Conservation (phyloP, 2,888 invertebrate genomes). For the Pterostichus madidus region DNA sequence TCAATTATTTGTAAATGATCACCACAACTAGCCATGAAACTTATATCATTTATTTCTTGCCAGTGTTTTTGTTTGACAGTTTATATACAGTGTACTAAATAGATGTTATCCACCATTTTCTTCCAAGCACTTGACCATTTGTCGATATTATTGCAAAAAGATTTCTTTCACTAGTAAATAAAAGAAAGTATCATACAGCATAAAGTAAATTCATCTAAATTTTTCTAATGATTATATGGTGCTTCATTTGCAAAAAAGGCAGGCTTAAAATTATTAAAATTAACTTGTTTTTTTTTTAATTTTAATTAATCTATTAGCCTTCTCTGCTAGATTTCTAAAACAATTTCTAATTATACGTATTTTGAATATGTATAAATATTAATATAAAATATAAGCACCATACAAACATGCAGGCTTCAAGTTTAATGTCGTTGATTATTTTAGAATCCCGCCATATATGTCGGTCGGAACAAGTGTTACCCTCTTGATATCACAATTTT, state of each 20-base stretch:
- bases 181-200: slow-evolving; percentile 9
- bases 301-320: slow-evolving; percentile 20
- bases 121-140: slow-evolving; percentile 18
- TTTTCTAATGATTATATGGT: slow-evolving; percentile 46
- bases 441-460: slow-evolving; percentile 36
- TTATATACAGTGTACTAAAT: slow-evolving; percentile 9
- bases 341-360: slow-evolving; percentile 30
- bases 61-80: slow-evolving; percentile 17
- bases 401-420: slow-evolving; percentile 35
- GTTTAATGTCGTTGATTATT: slow-evolving; percentile 27
- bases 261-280: slow-evolving; percentile 13
- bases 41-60: slow-evolving; percentile 41
- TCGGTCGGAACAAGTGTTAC: slow-evolving; percentile 30
- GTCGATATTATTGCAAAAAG: slow-evolving; percentile 13
- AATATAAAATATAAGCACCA: slow-evolving; percentile 46
- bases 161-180: slow-evolving; percentile 14
- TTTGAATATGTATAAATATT: slow-evolving; percentile 20
- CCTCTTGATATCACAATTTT: slow-evolving; percentile 44
- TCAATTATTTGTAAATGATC: slow-evolving; percentile 49
- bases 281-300: background rate
- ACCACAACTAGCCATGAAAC: slow-evolving; percentile 41
- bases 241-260: slow-evolving; percentile 31
- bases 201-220: slow-evolving; percentile 12
- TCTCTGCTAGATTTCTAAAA: slow-evolving; percentile 32
- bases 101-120: slow-evolving; percentile 31